Conservation (phyloP, 2,113 vertebrate genomes). For the Halichoerus grypus region DNA sequence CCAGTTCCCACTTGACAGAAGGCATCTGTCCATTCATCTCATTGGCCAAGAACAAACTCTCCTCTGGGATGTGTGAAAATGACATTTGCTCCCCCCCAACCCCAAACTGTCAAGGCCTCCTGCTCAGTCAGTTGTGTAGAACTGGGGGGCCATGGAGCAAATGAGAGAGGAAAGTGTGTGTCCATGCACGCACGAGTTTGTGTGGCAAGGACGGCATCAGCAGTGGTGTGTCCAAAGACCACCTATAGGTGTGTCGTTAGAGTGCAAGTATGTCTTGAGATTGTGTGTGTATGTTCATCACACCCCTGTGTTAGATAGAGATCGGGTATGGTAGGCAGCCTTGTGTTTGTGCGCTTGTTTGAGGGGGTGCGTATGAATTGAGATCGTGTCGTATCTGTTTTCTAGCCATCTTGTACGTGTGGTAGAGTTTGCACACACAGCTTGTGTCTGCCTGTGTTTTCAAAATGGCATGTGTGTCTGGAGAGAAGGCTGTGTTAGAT, state of each 20-base stretch:
- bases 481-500: neutral
- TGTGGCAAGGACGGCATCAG: neutral
- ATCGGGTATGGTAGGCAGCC: neutral
- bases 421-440: slow-evolving; percentile 7
- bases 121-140: neutral
- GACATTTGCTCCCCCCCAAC: neutral
- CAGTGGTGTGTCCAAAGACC: neutral
- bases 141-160: neutral
- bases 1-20: slow-evolving; percentile 67
- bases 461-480: neutral
- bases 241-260: neutral
- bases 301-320: neutral
- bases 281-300: neutral
- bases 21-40: slow-evolving; percentile 64
- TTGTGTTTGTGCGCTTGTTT: neutral
- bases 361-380: neutral
- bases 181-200: neutral
- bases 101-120: slow-evolving; percentile 33
- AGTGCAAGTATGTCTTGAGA: neutral
- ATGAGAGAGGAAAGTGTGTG: neutral
- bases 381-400: neutral
- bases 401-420: neutral
- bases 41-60: slow-evolving; percentile 73
- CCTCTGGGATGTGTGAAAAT: slow-evolving; percentile 62
- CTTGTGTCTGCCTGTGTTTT: slow-evolving; percentile 35